Percentiles rank a stretch among this genome's conserved stretches.
These are phyloP conservation scores for Sylvietta virens DNA, from an alignment of 2,113 vertebrate genomes.

Conservation along the genomic window DNA sequence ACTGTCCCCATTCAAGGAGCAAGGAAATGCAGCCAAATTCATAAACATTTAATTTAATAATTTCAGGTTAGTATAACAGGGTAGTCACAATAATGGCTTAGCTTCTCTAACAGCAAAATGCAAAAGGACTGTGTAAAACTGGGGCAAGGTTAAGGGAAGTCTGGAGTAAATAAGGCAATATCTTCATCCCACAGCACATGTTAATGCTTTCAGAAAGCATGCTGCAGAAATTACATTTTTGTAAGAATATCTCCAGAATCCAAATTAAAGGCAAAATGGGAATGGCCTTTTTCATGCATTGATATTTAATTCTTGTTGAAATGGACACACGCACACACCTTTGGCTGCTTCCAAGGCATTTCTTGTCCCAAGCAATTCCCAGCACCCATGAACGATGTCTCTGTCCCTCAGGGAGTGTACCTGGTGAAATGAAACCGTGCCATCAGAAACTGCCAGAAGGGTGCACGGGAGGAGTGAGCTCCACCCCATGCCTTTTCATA, in stretches of 20 bases:
- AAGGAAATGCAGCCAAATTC: slow-evolving; percentile 12
- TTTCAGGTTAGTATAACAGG: slow-evolving; percentile 37
- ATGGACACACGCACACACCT: background rate
- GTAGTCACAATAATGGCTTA: background rate
- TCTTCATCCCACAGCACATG: background rate
- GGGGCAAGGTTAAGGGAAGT: background rate
- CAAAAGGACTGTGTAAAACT: background rate
- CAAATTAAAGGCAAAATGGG: background rate
- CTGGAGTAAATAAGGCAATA: background rate
- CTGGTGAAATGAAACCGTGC: background rate
- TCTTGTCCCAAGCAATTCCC: background rate
- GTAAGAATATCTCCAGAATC: background rate
- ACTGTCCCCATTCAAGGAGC: slow-evolving; percentile 46
- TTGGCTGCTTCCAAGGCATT: background rate
- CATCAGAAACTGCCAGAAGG: background rate
- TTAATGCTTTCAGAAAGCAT: background rate
- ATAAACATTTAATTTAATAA: slow-evolving; percentile 32
- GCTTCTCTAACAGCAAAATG: background rate
- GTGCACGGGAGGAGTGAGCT: background rate
- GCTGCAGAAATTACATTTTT: background rate
- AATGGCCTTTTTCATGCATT: background rate
- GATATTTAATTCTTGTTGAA: background rate
- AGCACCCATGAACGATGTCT: background rate
- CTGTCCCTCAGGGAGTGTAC: background rate
- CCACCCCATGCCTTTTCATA: background rate